Conservation (phyloP, 2,113 vertebrate species). For the Bubo scandiacus region DNA sequence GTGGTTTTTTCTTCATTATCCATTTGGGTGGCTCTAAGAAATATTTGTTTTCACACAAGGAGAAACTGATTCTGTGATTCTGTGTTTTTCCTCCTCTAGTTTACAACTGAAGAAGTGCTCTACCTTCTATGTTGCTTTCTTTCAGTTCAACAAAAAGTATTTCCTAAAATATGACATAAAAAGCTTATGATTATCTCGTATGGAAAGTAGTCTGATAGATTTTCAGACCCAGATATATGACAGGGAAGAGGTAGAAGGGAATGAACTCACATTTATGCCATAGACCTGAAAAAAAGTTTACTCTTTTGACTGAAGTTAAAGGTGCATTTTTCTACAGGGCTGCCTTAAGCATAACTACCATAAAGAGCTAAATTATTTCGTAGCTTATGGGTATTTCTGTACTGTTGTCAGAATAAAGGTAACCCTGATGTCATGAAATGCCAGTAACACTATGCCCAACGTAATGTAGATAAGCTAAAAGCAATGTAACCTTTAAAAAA, state of each 20-base stretch:
- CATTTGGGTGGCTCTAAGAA: neutral
- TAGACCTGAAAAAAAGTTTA: neutral
- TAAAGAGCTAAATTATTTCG: neutral
- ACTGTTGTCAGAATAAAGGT: slow-evolving; percentile 41
- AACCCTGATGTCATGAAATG: slow-evolving; percentile 30
- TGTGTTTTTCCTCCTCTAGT: neutral
- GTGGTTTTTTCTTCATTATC: neutral
- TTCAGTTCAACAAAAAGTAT: neutral
- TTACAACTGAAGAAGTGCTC: neutral
- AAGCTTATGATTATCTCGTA: neutral
- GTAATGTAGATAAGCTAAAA: slow-evolving; percentile 38
- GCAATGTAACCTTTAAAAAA: slow-evolving; percentile 46
- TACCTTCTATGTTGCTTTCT: neutral
- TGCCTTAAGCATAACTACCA: neutral
- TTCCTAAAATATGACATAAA: neutral
- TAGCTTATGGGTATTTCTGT: slow-evolving; percentile 33
- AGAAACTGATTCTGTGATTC: neutral
- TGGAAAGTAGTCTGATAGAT: neutral
- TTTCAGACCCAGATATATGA: neutral
- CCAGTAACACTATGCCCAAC: neutral
- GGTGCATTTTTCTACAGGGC: neutral
- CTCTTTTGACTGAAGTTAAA: neutral
- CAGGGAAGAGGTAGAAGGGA: neutral
- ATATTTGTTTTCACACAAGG: neutral
- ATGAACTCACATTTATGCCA: neutral